These are phyloP conservation scores for Andrena bucephala DNA, from an alignment of 2,888 invertebrate species.

Conservation along the genomic window DNA sequence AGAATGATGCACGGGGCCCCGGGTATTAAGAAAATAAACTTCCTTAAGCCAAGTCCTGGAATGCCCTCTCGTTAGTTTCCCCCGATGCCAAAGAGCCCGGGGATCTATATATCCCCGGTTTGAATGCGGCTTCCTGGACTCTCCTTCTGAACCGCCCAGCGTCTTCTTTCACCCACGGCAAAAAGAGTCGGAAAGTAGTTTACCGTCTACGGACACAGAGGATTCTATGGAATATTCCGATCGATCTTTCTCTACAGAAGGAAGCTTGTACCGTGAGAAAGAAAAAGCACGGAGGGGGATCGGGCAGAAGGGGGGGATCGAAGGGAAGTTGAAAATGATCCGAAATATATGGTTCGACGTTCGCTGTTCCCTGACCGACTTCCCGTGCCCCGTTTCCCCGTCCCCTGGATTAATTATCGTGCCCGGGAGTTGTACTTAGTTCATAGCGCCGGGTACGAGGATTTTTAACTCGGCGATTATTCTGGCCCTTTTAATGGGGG, in stretches of 20 bases:
- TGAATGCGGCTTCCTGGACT: slow-evolving; percentile 62
- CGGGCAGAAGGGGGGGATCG: neutral
- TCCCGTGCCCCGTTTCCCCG: neutral
- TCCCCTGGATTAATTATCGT: slow-evolving; percentile 50
- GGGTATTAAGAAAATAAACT: slow-evolving; percentile 72
- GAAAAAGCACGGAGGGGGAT: neutral
- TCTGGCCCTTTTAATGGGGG: slow-evolving; percentile 31
- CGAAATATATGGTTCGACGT: slow-evolving; percentile 56
- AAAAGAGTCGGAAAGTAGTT: slow-evolving; percentile 65
- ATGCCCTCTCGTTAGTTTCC: slow-evolving; percentile 69
- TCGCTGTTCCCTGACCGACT: slow-evolving; percentile 13
- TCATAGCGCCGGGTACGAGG: slow-evolving; percentile 45
- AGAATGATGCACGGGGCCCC: slow-evolving; percentile 58
- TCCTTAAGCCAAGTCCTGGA: slow-evolving; percentile 60
- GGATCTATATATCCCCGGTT: slow-evolving; percentile 54
- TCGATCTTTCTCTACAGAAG: slow-evolving; percentile 32
- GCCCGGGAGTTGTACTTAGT: slow-evolving; percentile 53
- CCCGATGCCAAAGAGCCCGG: slow-evolving; percentile 61
- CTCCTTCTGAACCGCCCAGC: slow-evolving; percentile 33
- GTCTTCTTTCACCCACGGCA: slow-evolving; percentile 53
- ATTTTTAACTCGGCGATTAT: slow-evolving; percentile 63
- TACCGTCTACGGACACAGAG: slow-evolving; percentile 55
- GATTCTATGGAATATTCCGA: slow-evolving; percentile 64
- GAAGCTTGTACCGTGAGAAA: slow-evolving; percentile 5
- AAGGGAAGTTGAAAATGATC: slow-evolving; percentile 42